Conservation (phyloP, 2,797 vertebrate genomes). For the Sebastes taczanowskii region DNA sequence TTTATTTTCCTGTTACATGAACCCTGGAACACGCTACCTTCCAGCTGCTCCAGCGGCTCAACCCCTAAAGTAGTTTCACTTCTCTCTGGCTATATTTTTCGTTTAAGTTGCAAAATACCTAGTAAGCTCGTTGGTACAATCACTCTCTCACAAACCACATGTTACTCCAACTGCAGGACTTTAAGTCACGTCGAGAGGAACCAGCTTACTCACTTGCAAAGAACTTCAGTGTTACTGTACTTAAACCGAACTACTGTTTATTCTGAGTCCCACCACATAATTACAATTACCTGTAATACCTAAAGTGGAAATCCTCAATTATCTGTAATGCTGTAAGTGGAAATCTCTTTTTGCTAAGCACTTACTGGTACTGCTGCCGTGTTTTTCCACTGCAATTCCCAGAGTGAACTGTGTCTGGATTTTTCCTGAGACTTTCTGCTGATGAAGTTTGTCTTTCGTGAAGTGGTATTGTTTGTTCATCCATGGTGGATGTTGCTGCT, state of each 20-base stretch:
- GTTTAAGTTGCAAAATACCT: constrained; percentile 82
- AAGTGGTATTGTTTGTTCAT: constrained; percentile 9
- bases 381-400: constrained; percentile 31
- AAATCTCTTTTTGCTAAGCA: constrained; percentile 26
- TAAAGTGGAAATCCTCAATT: constrained; percentile 56
- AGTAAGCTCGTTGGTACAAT: constrained; percentile 65
- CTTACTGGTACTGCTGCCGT: constrained; percentile 11
- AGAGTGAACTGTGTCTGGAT: constrained; percentile 12
- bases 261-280: constrained; percentile 22
- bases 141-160: constrained; percentile 68
- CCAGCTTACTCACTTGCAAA: background rate
- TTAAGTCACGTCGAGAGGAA: constrained; percentile 19
- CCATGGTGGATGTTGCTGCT: background rate
- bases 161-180: constrained; percentile 11
- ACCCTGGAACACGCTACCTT: constrained; percentile 74
- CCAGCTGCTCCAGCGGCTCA: constrained; percentile 80
- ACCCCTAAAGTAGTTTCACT: constrained; percentile 82
- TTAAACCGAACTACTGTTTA: constrained; percentile 32
- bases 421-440: constrained; percentile 6
- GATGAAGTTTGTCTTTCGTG: background rate
- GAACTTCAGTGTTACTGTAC: constrained; percentile 14
- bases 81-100: constrained; percentile 77
- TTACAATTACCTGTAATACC: constrained; percentile 44
- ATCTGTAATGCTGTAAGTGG: constrained; percentile 40
- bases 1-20: constrained; percentile 83